Conservation (phyloP, 2,113 vertebrate genomes). For the Phocoena phocoena region DNA sequence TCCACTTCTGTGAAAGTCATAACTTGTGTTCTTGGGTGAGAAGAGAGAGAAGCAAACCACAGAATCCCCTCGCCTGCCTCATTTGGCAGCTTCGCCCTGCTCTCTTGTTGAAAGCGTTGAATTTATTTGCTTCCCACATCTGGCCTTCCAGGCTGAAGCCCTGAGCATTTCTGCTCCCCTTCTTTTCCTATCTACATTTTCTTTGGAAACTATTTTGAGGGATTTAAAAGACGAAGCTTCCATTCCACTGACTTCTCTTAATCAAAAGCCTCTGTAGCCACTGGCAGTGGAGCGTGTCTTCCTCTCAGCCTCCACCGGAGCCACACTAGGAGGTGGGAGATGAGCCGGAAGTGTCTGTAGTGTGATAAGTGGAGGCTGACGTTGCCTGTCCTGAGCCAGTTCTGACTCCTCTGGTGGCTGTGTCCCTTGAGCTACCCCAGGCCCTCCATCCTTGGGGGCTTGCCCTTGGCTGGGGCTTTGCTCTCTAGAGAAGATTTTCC, state of each 20-base stretch:
- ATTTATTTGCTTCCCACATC: conserved; percentile 59
- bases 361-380: not conserved
- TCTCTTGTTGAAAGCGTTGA: conserved; percentile 57
- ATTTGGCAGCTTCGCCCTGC: conserved; percentile 29
- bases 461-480: not conserved
- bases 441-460: not conserved
- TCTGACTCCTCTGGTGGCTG: not conserved
- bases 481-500: not conserved
- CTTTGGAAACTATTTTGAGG: conserved; percentile 13
- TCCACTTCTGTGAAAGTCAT: conserved; percentile 39
- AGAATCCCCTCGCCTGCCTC: conserved; percentile 7
- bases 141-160: conserved; percentile 30
- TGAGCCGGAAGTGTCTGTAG: not conserved
- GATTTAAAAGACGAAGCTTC: conserved; percentile 50
- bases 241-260: conserved; percentile 27
- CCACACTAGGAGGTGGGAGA: not conserved
- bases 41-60: conserved; percentile 43
- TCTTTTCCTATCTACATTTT: not conserved
- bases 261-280: conserved; percentile 60
- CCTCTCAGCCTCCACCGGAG: not conserved
- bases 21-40: conserved; percentile 55
- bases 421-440: not conserved
- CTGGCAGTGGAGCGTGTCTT: not conserved
- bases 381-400: not conserved
- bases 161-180: not conserved